Percentiles rank a stretch among this genome's conserved stretches.
Conservation (phyloP, 2,113 vertebrate genomes). For the Hemicordylus capensis region DNA sequence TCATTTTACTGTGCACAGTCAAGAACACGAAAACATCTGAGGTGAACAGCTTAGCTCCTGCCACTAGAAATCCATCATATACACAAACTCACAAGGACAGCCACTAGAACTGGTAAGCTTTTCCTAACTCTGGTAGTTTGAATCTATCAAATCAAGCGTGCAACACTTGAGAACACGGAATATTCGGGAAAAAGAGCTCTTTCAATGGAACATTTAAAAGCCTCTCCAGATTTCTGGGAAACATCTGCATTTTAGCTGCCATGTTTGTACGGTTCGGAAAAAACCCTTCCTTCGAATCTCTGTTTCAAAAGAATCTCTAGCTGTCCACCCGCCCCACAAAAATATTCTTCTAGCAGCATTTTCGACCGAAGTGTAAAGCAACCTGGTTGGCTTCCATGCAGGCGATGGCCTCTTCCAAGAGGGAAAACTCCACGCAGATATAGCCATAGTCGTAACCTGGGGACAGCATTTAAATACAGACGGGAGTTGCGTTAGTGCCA, state of each 20-base stretch:
- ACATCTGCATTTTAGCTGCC: conserved; percentile 51
- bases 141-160: conserved; percentile 36
- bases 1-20: conserved; percentile 13
- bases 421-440: conserved; percentile 99
- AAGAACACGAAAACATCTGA: conserved; percentile 35
- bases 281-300: conserved; percentile 63
- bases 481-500: conserved; percentile 98
- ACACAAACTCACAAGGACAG: conserved; percentile 46
- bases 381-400: conserved; percentile 99
- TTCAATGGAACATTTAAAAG: conserved; percentile 49
- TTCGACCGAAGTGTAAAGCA: conserved; percentile 97
- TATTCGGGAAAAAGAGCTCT: conserved; percentile 33
- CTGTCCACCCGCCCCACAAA: conserved; percentile 81
- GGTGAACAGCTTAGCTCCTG: conserved; percentile 30
- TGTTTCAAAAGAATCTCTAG: conserved; percentile 65
- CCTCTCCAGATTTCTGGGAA: conserved; percentile 54
- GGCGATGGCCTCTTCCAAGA: conserved; percentile 99
- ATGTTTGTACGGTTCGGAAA: conserved; percentile 50
- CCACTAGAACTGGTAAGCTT: conserved; percentile 44
- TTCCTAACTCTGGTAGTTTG: conserved; percentile 39
- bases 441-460: conserved; percentile 99
- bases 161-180: conserved; percentile 41
- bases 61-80: conserved; percentile 19
- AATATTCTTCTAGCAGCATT: conserved; percentile 88
- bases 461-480: conserved; percentile 99